Percentiles rank a stretch among this genome's conserved stretches.
Conservation (phyloP, 2,888 invertebrate species). For the Physocephala rufipes region DNA sequence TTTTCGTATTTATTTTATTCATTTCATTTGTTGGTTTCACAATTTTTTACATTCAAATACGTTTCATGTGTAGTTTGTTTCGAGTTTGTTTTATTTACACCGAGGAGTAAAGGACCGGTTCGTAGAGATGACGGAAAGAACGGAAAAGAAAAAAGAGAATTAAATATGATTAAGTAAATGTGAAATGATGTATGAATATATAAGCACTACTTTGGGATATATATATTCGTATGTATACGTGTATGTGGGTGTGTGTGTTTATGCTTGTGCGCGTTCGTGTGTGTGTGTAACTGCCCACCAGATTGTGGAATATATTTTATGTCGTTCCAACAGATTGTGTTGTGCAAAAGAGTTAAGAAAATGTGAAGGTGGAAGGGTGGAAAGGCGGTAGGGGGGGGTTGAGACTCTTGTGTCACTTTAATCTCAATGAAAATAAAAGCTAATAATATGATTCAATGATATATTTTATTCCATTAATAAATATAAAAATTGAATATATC, state of each 20-base stretch:
- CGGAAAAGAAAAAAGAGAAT: neutral
- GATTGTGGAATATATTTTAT: no score
- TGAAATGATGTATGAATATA: conserved; percentile 10
- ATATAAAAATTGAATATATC: no score
- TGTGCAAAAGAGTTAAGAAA: no score
- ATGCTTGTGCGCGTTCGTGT: neutral
- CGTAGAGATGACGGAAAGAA: conserved; percentile 7
- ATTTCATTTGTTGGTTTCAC: conserved; percentile 7
- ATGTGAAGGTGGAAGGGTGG: no score
- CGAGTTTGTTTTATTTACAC: conserved; percentile 13
- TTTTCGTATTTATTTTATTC: conserved; percentile 8
- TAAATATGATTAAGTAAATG: conserved; percentile 2
- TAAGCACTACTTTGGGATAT: neutral
- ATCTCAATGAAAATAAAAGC: no score
- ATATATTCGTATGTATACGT: neutral
- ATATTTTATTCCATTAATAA: no score
- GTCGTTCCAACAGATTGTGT: no score
- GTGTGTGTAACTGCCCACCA: no score
- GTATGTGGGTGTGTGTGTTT: neutral
- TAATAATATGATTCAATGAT: no score
- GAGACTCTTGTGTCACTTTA: no score
- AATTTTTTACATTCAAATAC: neutral
- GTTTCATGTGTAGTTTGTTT: conserved; percentile 7
- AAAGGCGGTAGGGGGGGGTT: no score
- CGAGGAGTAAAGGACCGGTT: neutral